Evolutionary conservation across 2,888 invertebrate species (phyloP), one percentile per base, ranked within the genome.

Genomic region (Phortica okadai): DNA sequence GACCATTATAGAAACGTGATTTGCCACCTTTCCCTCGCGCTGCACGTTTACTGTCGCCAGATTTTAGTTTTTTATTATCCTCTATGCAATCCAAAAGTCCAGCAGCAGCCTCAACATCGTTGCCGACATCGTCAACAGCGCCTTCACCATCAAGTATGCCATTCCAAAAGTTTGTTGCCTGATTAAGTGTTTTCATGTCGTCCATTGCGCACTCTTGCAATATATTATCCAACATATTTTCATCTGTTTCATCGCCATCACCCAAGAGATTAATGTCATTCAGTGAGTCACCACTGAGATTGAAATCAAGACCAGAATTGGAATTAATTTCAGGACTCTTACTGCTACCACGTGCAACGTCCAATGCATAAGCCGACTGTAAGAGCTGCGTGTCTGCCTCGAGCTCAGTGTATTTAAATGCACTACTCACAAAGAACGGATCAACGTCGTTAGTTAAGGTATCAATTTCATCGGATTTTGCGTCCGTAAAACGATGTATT

Each of bases 151-250:
- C 92, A 4, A 92, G 84, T n/a, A 92, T 90, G 74, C 91, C 91
- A 78, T 91, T 92, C 92, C 92, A 92, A 80, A 92, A 92, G 77
- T 83, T 91, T 21, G 91, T 91, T 16, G 91, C 91, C 76, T 91
- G 90, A 82, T 91, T 91, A 16, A 91, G 82, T 6, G 91, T 87
- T 78, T 91, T 92, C 45, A 91, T 88, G 77, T 92, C 92, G 77
- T 91, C 91, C 79, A 91, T 91, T 83, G 89, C 90, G 83, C 91
- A 92, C 83, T 91, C 92, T 74, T 92, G 90, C 78, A 92, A 78
- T 75, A 92, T 91, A 76, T 91, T 92, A 74, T 91, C 92, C 80
- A 92, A 82, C 90, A 91, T 91, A 67, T 91, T 90, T 70, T 91
- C 91, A 76, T 90, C 89, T 41, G 82, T 83, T 45, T 83, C 84